A percentile compares a stretch with the other conserved stretches of the same genome.
phyloP scores from a whole-genome alignment of 2,797 vertebrate genomes.

The Muscicapa comitata region DNA sequence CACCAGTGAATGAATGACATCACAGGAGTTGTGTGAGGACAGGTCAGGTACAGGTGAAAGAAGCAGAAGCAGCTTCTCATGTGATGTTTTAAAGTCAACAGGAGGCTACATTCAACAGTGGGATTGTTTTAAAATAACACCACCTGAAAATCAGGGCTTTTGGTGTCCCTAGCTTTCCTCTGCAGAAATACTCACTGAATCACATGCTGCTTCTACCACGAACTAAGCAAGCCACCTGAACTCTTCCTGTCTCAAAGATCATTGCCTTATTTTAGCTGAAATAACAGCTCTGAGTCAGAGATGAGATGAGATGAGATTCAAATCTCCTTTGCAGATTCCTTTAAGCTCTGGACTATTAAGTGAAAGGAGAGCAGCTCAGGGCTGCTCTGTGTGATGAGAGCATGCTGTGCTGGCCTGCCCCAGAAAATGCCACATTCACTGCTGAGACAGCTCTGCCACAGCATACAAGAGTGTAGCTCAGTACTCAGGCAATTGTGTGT shows the following conservation, averaged over 20 bases:
- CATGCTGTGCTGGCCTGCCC: neutral
- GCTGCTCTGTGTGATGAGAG: neutral
- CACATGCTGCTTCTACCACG: neutral
- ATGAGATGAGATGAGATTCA: neutral
- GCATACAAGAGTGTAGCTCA: accelerated
- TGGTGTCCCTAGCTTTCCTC: neutral
- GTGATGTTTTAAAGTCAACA: neutral
- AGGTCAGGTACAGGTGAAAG: neutral
- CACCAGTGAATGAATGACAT: neutral
- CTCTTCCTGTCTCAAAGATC: neutral
- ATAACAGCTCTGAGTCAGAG: neutral
- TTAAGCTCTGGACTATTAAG: neutral
- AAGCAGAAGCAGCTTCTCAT: neutral
- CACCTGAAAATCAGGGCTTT: neutral
- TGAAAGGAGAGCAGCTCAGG: neutral
- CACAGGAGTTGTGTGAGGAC: neutral
- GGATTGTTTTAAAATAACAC: neutral
- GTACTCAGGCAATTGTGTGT: neutral
- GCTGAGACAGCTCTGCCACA: accelerated
- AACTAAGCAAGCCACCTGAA: neutral
- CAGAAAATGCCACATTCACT: accelerated
- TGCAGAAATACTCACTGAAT: neutral
- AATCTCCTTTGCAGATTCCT: neutral
- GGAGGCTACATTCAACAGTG: neutral
- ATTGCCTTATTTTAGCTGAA: neutral